phyloP scores from a whole-genome alignment of 2,797 vertebrate species.

The Microcaecilia unicolor region DNA sequence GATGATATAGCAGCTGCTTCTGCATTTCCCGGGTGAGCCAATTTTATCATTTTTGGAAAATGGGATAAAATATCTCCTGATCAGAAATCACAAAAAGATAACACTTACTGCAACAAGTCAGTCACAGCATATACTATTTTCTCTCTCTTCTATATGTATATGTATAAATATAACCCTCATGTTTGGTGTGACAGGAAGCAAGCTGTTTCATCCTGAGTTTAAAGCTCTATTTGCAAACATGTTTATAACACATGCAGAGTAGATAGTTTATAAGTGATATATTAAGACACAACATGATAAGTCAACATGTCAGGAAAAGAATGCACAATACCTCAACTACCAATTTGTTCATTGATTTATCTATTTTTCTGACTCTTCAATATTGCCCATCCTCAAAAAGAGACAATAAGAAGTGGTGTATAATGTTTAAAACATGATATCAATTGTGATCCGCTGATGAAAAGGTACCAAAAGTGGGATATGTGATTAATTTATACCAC shows the following conservation, averaged over 20 bases:
- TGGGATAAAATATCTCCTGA: not conserved
- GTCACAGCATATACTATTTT: slow-evolving; percentile 1
- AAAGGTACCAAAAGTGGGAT: too few species aligned
- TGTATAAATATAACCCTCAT: not conserved
- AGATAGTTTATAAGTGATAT: not conserved
- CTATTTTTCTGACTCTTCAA: too few species aligned
- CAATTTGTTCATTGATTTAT: too few species aligned
- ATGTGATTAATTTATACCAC: too few species aligned
- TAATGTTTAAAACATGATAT: too few species aligned
- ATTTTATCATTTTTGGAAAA: slow-evolving; percentile 18
- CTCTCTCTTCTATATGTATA: not conserved
- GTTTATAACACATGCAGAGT: not conserved
- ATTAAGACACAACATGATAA: not conserved
- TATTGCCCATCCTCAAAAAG: too few species aligned
- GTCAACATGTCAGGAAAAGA: not conserved
- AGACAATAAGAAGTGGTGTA: too few species aligned
- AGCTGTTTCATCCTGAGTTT: not conserved
- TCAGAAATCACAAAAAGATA: not conserved
- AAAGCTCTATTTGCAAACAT: slow-evolving; percentile 1
- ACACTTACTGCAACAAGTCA: not conserved
- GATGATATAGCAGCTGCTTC: slow-evolving; percentile 25
- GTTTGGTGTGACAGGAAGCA: not conserved
- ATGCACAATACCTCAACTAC: not conserved
- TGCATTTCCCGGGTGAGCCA: slow-evolving; percentile 6
- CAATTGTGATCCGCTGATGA: too few species aligned